Evolutionary conservation across 2,113 vertebrate species (phyloP).

Genomic region (Brachyhypopomus occidentalis): DNA sequence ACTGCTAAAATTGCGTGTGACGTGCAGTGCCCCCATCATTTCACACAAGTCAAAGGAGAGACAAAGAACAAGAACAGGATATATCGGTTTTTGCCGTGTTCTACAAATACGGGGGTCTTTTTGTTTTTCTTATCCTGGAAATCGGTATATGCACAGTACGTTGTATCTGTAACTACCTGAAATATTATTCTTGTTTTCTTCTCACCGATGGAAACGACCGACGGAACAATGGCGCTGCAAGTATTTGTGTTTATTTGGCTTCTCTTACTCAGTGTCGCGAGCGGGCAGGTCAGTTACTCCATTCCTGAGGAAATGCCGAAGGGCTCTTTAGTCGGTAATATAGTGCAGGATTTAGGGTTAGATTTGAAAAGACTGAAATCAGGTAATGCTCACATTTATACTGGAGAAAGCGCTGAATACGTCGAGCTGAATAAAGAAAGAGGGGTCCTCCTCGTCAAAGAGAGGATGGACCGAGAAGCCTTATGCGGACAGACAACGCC

Average conservation of each 20-base stretch:
- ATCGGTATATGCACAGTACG: not conserved
- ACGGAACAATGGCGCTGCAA: conserved; percentile 52
- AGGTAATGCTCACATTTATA: conserved; percentile 54
- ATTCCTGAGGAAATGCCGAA: conserved; percentile 61
- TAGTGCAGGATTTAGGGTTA: conserved; percentile 60
- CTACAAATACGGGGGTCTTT: not conserved
- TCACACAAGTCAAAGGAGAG: conserved; percentile 27
- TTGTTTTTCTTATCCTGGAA: not conserved
- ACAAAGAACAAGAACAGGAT: conserved; percentile 17
- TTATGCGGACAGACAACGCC: conserved; percentile 63
- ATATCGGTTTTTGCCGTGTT: not conserved
- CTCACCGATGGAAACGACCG: conserved; percentile 3
- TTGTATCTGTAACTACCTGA: not conserved
- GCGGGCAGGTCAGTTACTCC: conserved; percentile 60
- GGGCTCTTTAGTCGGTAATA: conserved; percentile 57
- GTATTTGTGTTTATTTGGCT: conserved; percentile 51
- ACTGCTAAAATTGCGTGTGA: conserved; percentile 22
- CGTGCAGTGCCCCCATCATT: conserved; percentile 35
- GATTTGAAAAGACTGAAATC: conserved; percentile 55
- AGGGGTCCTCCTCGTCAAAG: conserved; percentile 53
- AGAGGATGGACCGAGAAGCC: conserved; percentile 58
- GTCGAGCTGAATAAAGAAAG: conserved; percentile 55
- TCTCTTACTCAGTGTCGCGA: conserved; percentile 38
- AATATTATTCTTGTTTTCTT: not conserved
- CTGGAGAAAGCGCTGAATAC: conserved; percentile 52